These are phyloP conservation scores for Pempheris klunzingeri DNA, from an alignment of 2,797 vertebrate species.

Conservation along the genomic window DNA sequence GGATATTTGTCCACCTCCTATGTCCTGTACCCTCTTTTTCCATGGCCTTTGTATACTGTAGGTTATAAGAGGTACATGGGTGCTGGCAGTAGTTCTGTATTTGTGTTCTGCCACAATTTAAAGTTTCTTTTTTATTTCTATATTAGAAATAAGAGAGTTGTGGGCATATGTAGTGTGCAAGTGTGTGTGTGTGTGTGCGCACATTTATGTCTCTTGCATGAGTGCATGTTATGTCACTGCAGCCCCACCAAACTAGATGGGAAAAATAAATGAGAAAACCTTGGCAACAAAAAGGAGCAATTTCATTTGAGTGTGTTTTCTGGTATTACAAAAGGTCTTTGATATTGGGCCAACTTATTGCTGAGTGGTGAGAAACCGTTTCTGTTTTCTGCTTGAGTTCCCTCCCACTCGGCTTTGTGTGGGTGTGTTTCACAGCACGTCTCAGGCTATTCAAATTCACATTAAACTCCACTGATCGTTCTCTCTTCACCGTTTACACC, in stretches of 20 bases:
- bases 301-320: not conserved
- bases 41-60: too few species aligned
- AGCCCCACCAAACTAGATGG: not conserved
- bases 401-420: slow-evolving; percentile 19
- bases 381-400: not conserved
- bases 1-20: too few species aligned
- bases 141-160: not conserved
- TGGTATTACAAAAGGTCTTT: not conserved
- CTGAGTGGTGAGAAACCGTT: slow-evolving; percentile 40
- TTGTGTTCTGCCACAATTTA: not conserved
- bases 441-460: slow-evolving; percentile 22
- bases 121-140: not conserved
- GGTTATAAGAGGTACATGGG: not conserved
- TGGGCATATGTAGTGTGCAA: too few species aligned
- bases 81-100: not conserved
- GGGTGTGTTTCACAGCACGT: slow-evolving; percentile 31
- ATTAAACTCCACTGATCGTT: not conserved
- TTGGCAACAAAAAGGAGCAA: not conserved
- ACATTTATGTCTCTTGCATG: not conserved
- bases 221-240: not conserved
- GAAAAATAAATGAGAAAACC: not conserved
- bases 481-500: slow-evolving; percentile 5
- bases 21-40: too few species aligned
- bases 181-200: not conserved
- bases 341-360: not conserved